Evolutionary conservation across 2,888 invertebrate genomes (phyloP), one percentile per base, ranked within the genome.

Genomic region (Epinotia bilunana): DNA sequence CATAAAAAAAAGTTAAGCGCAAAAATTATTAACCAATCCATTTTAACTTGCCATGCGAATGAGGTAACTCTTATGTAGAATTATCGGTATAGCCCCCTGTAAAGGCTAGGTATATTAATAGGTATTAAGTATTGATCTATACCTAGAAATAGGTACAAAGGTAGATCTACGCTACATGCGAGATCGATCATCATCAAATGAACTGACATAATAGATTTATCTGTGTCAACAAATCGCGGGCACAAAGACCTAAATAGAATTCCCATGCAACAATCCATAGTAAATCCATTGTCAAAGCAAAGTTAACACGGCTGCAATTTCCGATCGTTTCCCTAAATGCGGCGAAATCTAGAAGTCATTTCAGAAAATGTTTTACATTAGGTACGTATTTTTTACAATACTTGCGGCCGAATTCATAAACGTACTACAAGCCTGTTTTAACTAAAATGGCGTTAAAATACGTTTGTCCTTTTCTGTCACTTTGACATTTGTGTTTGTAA

Each of bases 181-280:
- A 23, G 39, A 39, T 67, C 67, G 68, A 68, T 68, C 58, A 68
- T 58, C 68, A 68, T 68, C 57, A 68, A 58, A 68, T 58, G 5
- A 18, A 6, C 55, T 43, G 68, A 39, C 67, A 68, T 20, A 57
- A 67, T 55, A 55, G 33, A 3, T 55, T 9, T 18, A 57, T 69
- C 23, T 69, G 23, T 69, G 60, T 46, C 60, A 58, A 58, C 68
- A 57, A 33, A 61, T 61, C n/a, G n/a, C 16, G 2, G 5, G 53
- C 11, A 57, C 43, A 43, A 13, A 46, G 16, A 23, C 33, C 57
- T 58, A n/a, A 23, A 43, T 12, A 23, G 39, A 11, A 58, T 60
- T 60, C 60, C 60, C 58, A 6, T 28, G 69, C 60, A 58, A 69
- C 60, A 60, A 69, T 57, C n/a, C 16, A 68, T 9, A 39, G 46